Base-by-base conservation (phyloP, 1,140 invertebrate species). In the Rhagoletis zephyria region DNA sequence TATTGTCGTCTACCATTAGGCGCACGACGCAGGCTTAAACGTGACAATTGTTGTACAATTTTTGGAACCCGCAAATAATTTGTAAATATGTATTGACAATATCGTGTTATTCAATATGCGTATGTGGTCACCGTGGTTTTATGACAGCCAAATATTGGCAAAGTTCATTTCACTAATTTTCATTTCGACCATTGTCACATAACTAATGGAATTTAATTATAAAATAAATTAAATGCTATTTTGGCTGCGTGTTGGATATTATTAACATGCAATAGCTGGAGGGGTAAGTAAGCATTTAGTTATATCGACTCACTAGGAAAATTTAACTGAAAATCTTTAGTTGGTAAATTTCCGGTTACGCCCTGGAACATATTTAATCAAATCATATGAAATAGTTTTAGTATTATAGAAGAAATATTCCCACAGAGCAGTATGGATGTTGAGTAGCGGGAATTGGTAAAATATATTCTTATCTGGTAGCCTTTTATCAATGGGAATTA, bases 131-230 rank as follows among this genome's bases (percentile, higher is more conserved):
- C 45, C 16, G 30, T 40, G 4, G n/a, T 40, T 63, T 67, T 81
- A 42, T 81, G 74, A 48, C 48, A 81, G 74, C 74, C 16, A 81
- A 81, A 81, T 81, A 81, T 81, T 81, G 74, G 48, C 74, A 81
- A 81, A 12, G 14, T 74, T 45, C 67, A 14, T 30, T n/a, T 42
- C n/a, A 74, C 74, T 56, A 81, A 81, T 81, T 81, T 30, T 56
- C 74, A 56, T 81, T 81, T 19, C 51, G 56, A 56, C 48, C 48
- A 59, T 59, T 81, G 74, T 81, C 74, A 81, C n/a, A 30, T 81
- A 81, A 56, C 14, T 81, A 81, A 56, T 81, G 74, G 56, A 81
- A 81, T 81, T 81, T 42, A 16, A 56, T 81, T 81, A 81, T 81
- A 14, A 51, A 81, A 81, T 30, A 81, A 19, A 81, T 81, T 19